phyloP scores from a whole-genome alignment of 1,140 invertebrate genomes.

The Rhynchophorus ferrugineus region DNA sequence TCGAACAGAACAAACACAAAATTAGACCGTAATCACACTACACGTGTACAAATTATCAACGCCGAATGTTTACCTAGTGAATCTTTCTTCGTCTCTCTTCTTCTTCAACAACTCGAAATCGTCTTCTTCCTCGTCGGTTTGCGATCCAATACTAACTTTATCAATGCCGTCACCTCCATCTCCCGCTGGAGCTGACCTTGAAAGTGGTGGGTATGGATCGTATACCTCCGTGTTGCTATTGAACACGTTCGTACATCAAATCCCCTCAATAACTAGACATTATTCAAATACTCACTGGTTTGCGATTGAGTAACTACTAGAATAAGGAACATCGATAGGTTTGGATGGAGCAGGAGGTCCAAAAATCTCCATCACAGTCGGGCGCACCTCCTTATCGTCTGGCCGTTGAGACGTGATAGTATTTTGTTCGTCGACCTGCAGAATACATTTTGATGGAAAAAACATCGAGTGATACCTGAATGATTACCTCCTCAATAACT shows the following conservation, averaged over 20 bases:
- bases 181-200: constrained; percentile 28
- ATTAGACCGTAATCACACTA: not conserved
- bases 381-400: constrained; percentile 45
- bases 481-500: constrained; percentile 66
- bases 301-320: constrained; percentile 21
- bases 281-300: constrained; percentile 24
- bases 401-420: constrained; percentile 64
- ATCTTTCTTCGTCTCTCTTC: constrained; percentile 33
- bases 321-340: constrained; percentile 42
- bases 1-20: constrained; percentile 10
- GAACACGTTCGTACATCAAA: too few species aligned
- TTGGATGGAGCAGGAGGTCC: constrained; percentile 41
- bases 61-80: constrained; percentile 28
- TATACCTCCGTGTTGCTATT: constrained; percentile 15
- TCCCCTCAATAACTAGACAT: not conserved
- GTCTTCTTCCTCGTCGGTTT: constrained; percentile 30
- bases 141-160: constrained; percentile 36
- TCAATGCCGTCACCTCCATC: constrained; percentile 25
- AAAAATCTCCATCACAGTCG: constrained; percentile 52
- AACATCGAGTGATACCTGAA: not conserved
- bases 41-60: not conserved
- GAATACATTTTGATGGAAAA: constrained; percentile 3
- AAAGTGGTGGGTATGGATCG: constrained; percentile 25
- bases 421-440: constrained; percentile 61
- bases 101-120: constrained; percentile 35